Evolutionary conservation across 1,140 invertebrate genomes (phyloP).

Genomic region (Eupristina koningsbergeri): DNA sequence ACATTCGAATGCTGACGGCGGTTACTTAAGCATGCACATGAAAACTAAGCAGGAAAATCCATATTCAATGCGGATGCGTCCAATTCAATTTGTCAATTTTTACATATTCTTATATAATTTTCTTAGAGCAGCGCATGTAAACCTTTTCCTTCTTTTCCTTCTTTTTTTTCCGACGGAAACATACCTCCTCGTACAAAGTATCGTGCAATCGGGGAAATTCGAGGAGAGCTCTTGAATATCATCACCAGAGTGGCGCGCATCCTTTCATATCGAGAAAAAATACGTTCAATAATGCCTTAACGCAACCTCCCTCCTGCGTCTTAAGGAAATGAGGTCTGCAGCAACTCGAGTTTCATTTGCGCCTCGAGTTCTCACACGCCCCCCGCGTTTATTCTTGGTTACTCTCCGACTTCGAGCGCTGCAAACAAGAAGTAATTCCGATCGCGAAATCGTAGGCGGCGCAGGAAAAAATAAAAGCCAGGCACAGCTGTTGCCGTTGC

Average conservation of each 20-base stretch:
- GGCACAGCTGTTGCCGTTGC: not conserved
- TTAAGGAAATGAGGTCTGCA: not conserved
- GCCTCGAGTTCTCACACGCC: not conserved
- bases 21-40: too few relatives aligned
- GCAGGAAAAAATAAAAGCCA: not conserved
- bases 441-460: not conserved
- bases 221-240: not conserved
- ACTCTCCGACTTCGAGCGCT: not conserved
- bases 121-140: not conserved
- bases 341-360: not conserved
- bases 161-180: too few relatives aligned
- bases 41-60: too few relatives aligned
- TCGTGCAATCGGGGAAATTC: not conserved
- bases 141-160: not conserved
- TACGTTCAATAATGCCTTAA: not conserved
- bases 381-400: not conserved
- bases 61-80: not conserved
- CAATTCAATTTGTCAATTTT: not conserved
- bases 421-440: conserved; percentile 5
- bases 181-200: too few relatives aligned
- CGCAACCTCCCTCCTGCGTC: not conserved
- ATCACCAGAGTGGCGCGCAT: not conserved
- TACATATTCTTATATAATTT: not conserved
- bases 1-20: too few relatives aligned
- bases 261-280: not conserved